phyloP scores from a whole-genome alignment of 2,797 vertebrate species.

The Vireo griseus region DNA sequence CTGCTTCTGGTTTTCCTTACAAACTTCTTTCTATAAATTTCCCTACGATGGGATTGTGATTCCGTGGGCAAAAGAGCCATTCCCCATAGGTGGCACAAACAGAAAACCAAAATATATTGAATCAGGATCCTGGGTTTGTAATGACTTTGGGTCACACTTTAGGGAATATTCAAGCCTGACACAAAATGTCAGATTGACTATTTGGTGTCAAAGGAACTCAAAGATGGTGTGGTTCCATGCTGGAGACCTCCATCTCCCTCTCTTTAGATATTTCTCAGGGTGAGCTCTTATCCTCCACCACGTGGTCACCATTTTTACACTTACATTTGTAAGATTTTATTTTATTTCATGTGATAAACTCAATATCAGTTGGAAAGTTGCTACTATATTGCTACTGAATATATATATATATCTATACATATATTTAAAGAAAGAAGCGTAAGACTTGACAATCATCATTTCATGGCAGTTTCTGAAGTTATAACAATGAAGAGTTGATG shows the following conservation, averaged over 20 bases:
- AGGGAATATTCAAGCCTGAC: not conserved
- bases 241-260: not conserved
- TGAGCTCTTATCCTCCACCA: not conserved
- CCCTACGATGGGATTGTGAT: not conserved
- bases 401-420: not conserved
- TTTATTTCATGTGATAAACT: not conserved
- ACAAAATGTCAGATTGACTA: not conserved
- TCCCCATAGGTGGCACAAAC: not conserved
- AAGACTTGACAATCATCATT: not conserved
- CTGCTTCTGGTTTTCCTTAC: not conserved
- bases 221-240: rapidly evolving
- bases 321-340: not conserved
- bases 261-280: not conserved
- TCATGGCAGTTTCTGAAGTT: not conserved
- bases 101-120: not conserved
- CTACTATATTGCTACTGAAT: not conserved
- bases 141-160: not conserved
- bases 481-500: not conserved
- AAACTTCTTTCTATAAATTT: not conserved
- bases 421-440: not conserved
- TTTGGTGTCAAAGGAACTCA: not conserved
- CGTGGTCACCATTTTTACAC: not conserved
- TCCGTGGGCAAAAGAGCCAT: not conserved
- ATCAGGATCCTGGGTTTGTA: not conserved
- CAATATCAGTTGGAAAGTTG: not conserved